Evolutionary conservation across 2,888 invertebrate genomes (phyloP), one percentile per base, ranked within the genome.

Genomic region (Brachyopa scutellaris): DNA sequence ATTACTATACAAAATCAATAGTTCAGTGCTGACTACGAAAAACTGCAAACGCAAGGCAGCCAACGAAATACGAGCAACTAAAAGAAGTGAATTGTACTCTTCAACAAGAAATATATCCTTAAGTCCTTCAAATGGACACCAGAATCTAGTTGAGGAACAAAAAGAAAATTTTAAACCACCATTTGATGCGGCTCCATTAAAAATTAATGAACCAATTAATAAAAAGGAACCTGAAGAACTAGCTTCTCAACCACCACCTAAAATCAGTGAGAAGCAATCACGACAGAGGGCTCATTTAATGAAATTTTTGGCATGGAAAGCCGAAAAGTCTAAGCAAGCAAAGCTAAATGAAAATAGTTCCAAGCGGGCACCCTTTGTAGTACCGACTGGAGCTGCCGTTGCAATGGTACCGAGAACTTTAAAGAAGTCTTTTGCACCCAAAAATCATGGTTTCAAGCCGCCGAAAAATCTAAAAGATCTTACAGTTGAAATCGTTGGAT

Each of bases 301-400:
- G 6, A 84, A 85, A 11, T 87, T 84, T 21, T 40, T 85, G 0
- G 78, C 84, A 3, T 87, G 85, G 85, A 86, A 84, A 59, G 83
- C 85, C 1, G 78, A 79, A 8, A 85, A 85, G 21, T 85, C 79
- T 7, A 49, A 64, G 23, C 45, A 76, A 7, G 64, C 70, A 0
- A 15, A 64, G 36, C 15, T 76, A 0, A 72, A 62, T 11, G 66
- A 59, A 2, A 51, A 57, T 1, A 64, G 72, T 47, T 13, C 13
- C 0, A 79, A 64, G 8, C 47, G 66, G 0, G 84, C 84, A 4
- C 84, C 72, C 2, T 86, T 86, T 36, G 85, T 86, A 36, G 57
- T 85, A 0, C 72, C 85, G 19, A 67, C 59, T 13, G 82, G 76
- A 7, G 61, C 15, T 19, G 42, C 29, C 3, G 9, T 13, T 2